A percentile compares a stretch with the other conserved stretches of the same genome.
Evolutionary conservation across 2,797 vertebrate genomes (phyloP).

Genomic region (Hozukius guyotensis): DNA sequence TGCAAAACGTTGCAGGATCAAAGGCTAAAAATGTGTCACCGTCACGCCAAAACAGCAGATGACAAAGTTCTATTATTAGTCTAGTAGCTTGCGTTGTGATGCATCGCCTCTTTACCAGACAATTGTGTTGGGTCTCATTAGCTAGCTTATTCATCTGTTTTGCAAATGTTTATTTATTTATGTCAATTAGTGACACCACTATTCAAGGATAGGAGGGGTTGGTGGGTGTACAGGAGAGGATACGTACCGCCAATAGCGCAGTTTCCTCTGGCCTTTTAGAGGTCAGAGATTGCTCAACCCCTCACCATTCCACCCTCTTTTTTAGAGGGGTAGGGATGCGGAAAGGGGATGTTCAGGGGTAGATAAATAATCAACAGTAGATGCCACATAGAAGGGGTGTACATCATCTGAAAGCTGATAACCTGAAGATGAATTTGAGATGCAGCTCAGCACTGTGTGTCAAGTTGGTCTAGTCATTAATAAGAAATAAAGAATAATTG

Average conservation of each 20-base stretch:
- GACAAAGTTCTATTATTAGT: conserved; percentile 61
- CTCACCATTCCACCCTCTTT: too few relatives aligned
- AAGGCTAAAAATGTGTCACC: conserved; percentile 62
- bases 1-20: conserved; percentile 47
- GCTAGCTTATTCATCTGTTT: conserved; percentile 36
- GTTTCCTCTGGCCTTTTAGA: conserved; percentile 34
- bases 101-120: conserved; percentile 27
- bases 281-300: conserved; percentile 40
- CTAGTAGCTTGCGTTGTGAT: conserved; percentile 31
- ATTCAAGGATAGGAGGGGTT: conserved; percentile 5
- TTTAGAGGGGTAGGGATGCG: too few relatives aligned
- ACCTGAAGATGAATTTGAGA: too few relatives aligned
- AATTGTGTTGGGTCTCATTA: conserved; percentile 48
- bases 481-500: too few relatives aligned
- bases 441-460: too few relatives aligned
- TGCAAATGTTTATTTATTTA: conserved; percentile 42
- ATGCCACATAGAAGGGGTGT: too few relatives aligned
- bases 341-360: too few relatives aligned
- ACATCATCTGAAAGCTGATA: too few relatives aligned
- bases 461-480: too few relatives aligned
- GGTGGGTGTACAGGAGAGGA: conserved; percentile 1
- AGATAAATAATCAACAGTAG: too few relatives aligned
- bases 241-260: conserved; percentile 3
- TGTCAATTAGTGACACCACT: conserved; percentile 40
- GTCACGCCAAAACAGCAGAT: conserved; percentile 50